Percentiles rank a stretch among this genome's conserved stretches.
Evolutionary conservation across 2,113 vertebrate species (phyloP).

Genomic region (Calidris pygmaea): DNA sequence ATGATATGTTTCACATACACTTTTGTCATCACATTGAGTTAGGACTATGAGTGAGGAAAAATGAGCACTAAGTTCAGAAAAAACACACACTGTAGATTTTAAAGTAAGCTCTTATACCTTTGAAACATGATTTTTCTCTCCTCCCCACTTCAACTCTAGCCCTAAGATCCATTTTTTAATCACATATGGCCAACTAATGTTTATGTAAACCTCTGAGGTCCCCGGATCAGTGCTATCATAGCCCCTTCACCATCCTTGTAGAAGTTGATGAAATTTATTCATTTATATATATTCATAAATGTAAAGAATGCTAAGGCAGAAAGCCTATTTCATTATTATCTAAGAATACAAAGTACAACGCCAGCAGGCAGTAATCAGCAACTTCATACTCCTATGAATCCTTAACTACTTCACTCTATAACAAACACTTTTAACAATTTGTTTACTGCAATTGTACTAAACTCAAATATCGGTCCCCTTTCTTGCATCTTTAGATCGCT

Average conservation of each 20-base stretch:
- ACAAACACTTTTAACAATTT: background rate
- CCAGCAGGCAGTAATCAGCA: slow-evolving; percentile 31
- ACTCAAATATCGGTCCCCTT: background rate
- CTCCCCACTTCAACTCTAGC: fast-evolving
- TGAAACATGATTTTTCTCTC: background rate
- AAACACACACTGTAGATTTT: background rate
- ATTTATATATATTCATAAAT: slow-evolving; percentile 6
- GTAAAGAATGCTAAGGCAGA: background rate
- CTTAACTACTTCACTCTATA: background rate
- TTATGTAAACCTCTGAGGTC: background rate
- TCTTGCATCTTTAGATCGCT: background rate
- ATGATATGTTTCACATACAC: background rate
- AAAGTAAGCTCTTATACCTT: background rate
- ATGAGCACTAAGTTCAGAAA: background rate
- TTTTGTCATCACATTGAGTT: background rate
- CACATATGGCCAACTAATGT: background rate
- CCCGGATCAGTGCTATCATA: background rate
- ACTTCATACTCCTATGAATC: background rate
- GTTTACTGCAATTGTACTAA: background rate
- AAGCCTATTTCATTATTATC: background rate
- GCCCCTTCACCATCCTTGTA: background rate
- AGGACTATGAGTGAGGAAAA: background rate
- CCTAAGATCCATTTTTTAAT: background rate
- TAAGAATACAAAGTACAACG: background rate
- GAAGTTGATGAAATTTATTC: background rate